Evolutionary conservation across 2,888 invertebrate species (phyloP).

Genomic region (Allophyes oxyacanthae): DNA sequence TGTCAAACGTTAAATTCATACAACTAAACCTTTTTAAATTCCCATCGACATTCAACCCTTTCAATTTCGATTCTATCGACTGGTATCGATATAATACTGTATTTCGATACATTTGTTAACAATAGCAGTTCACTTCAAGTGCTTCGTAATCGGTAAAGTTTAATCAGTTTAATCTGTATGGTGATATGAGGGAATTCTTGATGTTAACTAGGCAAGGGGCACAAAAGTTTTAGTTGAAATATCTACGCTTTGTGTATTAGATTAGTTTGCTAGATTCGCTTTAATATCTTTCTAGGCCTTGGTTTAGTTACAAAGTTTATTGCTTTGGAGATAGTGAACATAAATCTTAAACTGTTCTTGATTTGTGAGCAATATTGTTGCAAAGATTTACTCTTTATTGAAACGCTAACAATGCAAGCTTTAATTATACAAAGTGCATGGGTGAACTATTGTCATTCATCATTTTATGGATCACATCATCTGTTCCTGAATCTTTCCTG

Average conservation of each 20-base stretch:
- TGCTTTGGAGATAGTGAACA: conserved; percentile 21
- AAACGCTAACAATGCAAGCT: neutral
- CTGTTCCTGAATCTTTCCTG: too few species aligned
- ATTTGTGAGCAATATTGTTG: conserved; percentile 11
- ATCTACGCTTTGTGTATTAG: conserved; percentile 29
- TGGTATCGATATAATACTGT: conserved; percentile 30
- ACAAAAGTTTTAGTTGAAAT: conserved; percentile 26
- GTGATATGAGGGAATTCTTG: conserved; percentile 36
- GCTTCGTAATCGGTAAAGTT: conserved; percentile 43
- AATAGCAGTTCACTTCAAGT: conserved; percentile 34
- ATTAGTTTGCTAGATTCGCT: conserved; percentile 39
- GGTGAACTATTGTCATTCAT: too few species aligned
- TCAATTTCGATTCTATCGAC: conserved; percentile 33
- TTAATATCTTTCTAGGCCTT: conserved; percentile 38
- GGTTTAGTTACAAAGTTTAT: conserved; percentile 32
- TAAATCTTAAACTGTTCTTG: conserved; percentile 31
- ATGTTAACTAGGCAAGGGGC: conserved; percentile 22
- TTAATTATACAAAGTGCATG: too few species aligned
- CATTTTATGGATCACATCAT: too few species aligned
- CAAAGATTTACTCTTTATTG: too few species aligned
- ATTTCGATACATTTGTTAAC: conserved; percentile 50
- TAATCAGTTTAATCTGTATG: conserved; percentile 50
- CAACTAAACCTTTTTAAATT: conserved; percentile 24
- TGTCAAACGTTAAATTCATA: neutral
- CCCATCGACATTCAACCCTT: conserved; percentile 24